Evolutionary conservation across 2,888 invertebrate species (phyloP).

Genomic region (Clitarchus hookeri): DNA sequence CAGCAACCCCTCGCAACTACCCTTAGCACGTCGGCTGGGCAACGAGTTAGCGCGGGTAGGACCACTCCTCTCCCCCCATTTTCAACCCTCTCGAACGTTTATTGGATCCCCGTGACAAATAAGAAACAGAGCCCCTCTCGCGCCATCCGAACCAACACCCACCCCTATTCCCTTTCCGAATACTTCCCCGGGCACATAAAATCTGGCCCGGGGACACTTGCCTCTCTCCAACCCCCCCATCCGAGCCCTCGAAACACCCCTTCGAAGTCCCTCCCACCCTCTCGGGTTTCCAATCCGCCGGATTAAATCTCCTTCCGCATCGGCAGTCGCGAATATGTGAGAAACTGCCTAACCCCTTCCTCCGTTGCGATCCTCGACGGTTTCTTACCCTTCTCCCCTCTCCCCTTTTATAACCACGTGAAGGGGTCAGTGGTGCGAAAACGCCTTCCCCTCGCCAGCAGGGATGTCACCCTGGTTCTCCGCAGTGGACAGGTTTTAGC

Average conservation of each 20-base stretch:
- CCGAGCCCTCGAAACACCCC: too few relatives aligned
- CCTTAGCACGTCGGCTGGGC: not conserved
- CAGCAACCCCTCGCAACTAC: not conserved
- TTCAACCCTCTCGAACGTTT: not conserved
- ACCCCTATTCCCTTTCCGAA: not conserved
- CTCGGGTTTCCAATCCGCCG: not conserved
- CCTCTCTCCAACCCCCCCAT: not conserved
- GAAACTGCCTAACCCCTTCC: not conserved
- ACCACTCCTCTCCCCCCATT: not conserved
- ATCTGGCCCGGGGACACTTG: not conserved
- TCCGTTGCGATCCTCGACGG: not conserved
- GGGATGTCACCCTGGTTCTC: too few relatives aligned
- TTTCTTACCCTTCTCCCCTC: not conserved
- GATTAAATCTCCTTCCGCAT: slow-evolving; percentile 9
- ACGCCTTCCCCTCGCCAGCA: too few relatives aligned
- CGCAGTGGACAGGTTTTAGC: too few relatives aligned
- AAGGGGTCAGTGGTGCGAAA: too few relatives aligned
- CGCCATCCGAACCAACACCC: not conserved
- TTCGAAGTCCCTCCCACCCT: not conserved
- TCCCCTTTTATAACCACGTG: not conserved
- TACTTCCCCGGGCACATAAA: slow-evolving; percentile 10
- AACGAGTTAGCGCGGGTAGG: not conserved
- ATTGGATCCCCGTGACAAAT: slow-evolving; percentile 14
- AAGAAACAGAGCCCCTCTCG: not conserved
- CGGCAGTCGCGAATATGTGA: not conserved